Base-by-base conservation (phyloP, 2,888 invertebrate genomes). In the Dryobotodes eremita region DNA sequence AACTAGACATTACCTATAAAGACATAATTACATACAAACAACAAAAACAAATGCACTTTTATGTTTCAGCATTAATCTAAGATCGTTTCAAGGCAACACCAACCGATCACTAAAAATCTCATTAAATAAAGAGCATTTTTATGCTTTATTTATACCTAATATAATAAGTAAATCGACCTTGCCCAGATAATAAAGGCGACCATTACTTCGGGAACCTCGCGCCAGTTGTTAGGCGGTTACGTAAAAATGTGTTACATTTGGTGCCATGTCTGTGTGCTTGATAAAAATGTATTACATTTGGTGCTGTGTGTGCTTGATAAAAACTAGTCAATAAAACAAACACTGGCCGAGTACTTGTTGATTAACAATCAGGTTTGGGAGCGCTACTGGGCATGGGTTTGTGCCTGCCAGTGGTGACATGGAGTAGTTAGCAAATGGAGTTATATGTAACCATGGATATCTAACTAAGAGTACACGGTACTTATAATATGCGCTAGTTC, bases 171-270 rank as follows among this genome's bases (percentile, higher is more conserved):
- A 89, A 90, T 86, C 89, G 93, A 91, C 96, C 96, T 96, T 94
- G 95, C 86, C 80, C 85, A 89, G 83, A 91, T 90, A 93, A 93
- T 93, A 93, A 93, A 92, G 90, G 87, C 85, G 91, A 90, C 91
- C 92, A 93, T 94, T 94, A 93, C 92, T 91, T 91, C 92, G 80
- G 90, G 91, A 94, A 93, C 95, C 95, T 95, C 95, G 94, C 92
- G 93, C 95, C 88, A 93, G 90, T 90, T 94, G 91, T 92, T 91
- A 91, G 89, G 88, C 82, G 83, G 92, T 95, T 95, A 94, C 95
- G 95, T 94, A 95, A 95, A 94, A 88, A 89, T 90, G 84, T 86
- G 90, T 91, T 91, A 92, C 91, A 91, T 92, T 83, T 91, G 90
- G 88, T 86, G 86, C 88, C 89, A 89, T 91, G 91, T 92, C 91